Base-by-base conservation (phyloP, 1,140 invertebrate species). In the Phocides pigmalion region DNA sequence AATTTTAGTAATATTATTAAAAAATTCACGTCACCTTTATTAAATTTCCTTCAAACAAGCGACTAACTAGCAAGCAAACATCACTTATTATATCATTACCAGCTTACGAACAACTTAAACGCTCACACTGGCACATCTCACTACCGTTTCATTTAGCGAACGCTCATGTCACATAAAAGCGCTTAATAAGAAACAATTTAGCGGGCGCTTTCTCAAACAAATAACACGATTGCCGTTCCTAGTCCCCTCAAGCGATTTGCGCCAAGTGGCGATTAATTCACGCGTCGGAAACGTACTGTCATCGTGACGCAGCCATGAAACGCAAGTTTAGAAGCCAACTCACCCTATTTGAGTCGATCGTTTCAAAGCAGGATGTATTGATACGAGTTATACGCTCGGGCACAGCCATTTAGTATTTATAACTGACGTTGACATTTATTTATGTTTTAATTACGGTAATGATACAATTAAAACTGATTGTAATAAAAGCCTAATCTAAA, bases 191-290 rank as follows among this genome's bases (percentile, higher is more conserved):
- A 68, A 65, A 66, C 66, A 69, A 72, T 68, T 70, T 70, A 67
- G 32, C 53, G 59, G 62, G 41, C 41, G 67, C 63, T 76, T 70
- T 47, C 59, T 66, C 58, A 54, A 70, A 64, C 72, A 69, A 66
- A 74, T 54, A 66, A 67, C 56, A 19, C 62, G 54, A 65, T 63
- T 50, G 47, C 47, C 46, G n/a, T n/a, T 66, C 50, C 42, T 62
- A 28, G 64, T 63, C 32, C 53, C 41, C 35, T 66, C 58, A 39
- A 78, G 73, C 67, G 70, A 69, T 58, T 68, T 54, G 56, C 62
- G 53, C 64, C 62, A 49, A 74, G 76, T 64, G 70, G 74, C 65
- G 71, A 74, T 74, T 79, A 81, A 76, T 77, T 72, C 74, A 65
- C 74, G 65, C 42, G 47, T 35, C 51, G 67, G 28, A 54, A 42